Evolutionary conservation across 92 coral and sea anemone species (phyloP).

Genomic region (Anthopleura xanthogrammica): DNA sequence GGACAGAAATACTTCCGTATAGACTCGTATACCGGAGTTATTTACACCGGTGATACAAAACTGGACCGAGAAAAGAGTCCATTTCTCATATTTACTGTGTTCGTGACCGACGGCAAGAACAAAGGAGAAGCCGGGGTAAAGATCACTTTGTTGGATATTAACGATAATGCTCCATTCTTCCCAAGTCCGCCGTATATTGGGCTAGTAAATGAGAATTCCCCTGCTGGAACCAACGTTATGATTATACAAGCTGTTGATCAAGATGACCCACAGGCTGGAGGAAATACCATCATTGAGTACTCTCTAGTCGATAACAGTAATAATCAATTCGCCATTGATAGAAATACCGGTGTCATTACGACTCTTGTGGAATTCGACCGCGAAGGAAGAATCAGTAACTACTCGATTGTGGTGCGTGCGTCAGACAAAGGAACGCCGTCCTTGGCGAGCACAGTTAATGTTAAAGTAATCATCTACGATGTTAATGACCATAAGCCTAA

Average conservation of each 20-base stretch:
- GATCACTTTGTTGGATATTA: conserved; percentile 66
- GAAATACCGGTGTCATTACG: conserved; percentile 51
- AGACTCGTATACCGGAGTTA: conserved; percentile 64
- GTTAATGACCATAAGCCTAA: conserved; percentile 75
- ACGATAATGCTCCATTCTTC: conserved; percentile 77
- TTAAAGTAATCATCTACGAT: conserved; percentile 59
- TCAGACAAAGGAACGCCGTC: conserved; percentile 76
- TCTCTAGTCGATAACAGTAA: conserved; percentile 67
- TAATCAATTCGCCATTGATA: conserved; percentile 61
- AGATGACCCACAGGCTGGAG: conserved; percentile 65
- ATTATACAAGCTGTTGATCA: conserved; percentile 80
- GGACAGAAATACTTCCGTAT: conserved; percentile 68
- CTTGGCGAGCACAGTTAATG: conserved; percentile 53
- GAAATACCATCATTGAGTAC: conserved; percentile 68
- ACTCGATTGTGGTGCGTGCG: conserved; percentile 67
- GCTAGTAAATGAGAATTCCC: conserved; percentile 58
- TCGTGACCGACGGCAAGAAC: conserved; percentile 64
- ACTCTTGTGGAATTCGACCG: conserved; percentile 57
- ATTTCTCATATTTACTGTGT: conserved; percentile 63
- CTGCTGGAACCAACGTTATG: conserved; percentile 71
- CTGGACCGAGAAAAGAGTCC: conserved; percentile 69
- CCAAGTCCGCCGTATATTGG: conserved; percentile 84
- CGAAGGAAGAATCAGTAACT: conserved; percentile 45
- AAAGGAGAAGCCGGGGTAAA: conserved; percentile 64
- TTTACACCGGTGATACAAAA: conserved; percentile 46